phyloP scores from a whole-genome alignment of 2,113 vertebrate species.

The Parus major region DNA sequence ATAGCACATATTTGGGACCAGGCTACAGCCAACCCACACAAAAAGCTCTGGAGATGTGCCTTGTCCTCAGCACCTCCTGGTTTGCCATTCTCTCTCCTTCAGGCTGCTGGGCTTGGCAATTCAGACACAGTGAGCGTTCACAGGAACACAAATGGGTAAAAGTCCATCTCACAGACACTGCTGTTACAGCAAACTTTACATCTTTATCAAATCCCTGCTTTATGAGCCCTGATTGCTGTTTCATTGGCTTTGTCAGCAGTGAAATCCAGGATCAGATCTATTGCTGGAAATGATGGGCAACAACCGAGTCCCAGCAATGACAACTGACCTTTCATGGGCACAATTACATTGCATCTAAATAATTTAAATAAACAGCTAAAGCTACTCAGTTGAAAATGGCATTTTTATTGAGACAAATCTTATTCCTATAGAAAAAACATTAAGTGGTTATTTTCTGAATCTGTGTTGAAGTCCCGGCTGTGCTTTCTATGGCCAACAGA shows the following conservation, averaged over 20 bases:
- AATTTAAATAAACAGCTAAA: conserved; percentile 48
- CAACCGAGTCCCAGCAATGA: conserved; percentile 31
- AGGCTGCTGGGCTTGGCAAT: neutral
- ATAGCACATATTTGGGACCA: neutral
- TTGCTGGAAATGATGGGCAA: neutral
- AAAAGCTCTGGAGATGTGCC: neutral
- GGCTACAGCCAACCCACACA: neutral
- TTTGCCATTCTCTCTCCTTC: neutral
- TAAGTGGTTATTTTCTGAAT: neutral
- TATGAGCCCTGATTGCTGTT: neutral
- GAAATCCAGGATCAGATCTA: neutral
- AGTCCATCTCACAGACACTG: neutral
- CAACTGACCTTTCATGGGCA: neutral
- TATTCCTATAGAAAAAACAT: neutral
- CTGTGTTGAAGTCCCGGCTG: neutral
- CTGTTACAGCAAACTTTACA: neutral
- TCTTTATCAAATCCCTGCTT: neutral
- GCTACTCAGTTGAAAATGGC: conserved; percentile 10
- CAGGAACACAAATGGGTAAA: neutral
- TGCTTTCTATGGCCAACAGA: neutral
- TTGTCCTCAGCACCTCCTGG: neutral
- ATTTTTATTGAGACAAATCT: conserved; percentile 33
- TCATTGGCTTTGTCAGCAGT: conserved; percentile 7
- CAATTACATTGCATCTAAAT: conserved; percentile 39
- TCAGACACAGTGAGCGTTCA: neutral